Evolutionary conservation across 2,797 vertebrate genomes (phyloP).

Genomic region (Aselliscus stoliczkanus): DNA sequence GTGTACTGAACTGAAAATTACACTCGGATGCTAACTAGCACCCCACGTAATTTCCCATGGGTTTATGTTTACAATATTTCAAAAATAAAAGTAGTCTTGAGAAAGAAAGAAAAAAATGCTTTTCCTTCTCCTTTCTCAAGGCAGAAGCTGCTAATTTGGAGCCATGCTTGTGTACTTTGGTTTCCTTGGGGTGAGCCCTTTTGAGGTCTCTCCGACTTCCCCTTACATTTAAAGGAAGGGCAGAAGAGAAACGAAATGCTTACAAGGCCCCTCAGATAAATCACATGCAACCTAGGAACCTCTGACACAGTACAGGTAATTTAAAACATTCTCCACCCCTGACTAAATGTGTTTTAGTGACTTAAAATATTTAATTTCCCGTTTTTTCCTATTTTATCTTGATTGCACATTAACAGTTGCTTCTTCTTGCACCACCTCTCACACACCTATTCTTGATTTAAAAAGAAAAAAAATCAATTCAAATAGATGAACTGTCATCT

Average conservation of each 20-base stretch:
- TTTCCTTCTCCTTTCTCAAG: not conserved
- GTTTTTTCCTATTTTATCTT: not conserved
- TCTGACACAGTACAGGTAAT: not conserved
- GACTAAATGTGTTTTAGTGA: not conserved
- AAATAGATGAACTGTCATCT: slow-evolving; percentile 22
- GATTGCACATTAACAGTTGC: not conserved
- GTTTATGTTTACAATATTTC: not conserved
- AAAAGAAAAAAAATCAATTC: not conserved
- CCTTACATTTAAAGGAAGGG: not conserved
- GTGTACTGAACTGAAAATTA: slow-evolving; percentile 57
- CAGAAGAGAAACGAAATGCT: not conserved
- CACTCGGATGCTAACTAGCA: slow-evolving; percentile 40
- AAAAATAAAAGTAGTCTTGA: slow-evolving; percentile 41
- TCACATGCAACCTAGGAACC: not conserved
- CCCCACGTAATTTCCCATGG: slow-evolving; percentile 39
- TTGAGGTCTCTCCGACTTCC: not conserved
- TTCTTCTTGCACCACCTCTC: not conserved
- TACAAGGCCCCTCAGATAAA: not conserved
- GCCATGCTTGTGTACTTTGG: not conserved
- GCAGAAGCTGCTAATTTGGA: not conserved
- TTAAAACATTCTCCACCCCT: not conserved
- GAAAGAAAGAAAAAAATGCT: not conserved
- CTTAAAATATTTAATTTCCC: not conserved
- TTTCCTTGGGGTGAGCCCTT: not conserved
- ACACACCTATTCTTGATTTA: not conserved